Evolutionary conservation across 2,888 invertebrate genomes (phyloP).

Genomic region (Andrena minutula): DNA sequence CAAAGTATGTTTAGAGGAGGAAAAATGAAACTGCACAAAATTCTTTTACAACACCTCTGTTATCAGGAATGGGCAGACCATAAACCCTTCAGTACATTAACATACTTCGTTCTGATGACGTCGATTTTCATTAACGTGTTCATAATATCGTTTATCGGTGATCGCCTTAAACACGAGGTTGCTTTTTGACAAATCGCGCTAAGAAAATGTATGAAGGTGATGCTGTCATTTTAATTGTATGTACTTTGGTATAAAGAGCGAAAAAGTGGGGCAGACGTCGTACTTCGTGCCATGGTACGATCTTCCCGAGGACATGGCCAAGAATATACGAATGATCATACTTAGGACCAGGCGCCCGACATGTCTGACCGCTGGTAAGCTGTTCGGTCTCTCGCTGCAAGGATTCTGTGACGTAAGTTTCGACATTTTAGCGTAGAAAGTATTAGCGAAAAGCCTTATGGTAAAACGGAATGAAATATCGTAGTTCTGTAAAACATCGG

Average conservation of each 20-base stretch:
- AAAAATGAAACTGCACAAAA: fast-evolving
- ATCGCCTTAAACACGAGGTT: conserved; percentile 75
- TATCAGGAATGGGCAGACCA: conserved; percentile 63
- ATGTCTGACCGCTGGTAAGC: conserved; percentile 72
- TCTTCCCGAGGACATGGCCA: conserved; percentile 61
- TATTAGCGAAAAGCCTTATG: background rate
- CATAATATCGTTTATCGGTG: conserved; percentile 78
- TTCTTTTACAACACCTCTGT: conserved; percentile 10
- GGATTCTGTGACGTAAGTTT: conserved; percentile 75
- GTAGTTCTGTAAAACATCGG: conserved; percentile 68
- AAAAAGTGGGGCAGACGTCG: conserved; percentile 67
- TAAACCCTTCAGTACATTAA: conserved; percentile 47
- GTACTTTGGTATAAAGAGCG: conserved; percentile 54
- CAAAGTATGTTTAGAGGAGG: background rate
- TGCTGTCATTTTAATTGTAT: background rate
- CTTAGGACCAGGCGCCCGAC: conserved; percentile 68
- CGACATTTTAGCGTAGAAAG: background rate
- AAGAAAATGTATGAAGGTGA: background rate
- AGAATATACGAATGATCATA: conserved; percentile 69
- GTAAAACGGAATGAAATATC: background rate
- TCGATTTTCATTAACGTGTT: conserved; percentile 75
- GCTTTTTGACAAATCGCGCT: background rate
- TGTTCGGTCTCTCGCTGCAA: conserved; percentile 72
- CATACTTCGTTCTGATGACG: conserved; percentile 63
- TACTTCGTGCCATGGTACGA: conserved; percentile 76